phyloP scores from a whole-genome alignment of 2,888 invertebrate species.

The Lucinisca nassula region DNA sequence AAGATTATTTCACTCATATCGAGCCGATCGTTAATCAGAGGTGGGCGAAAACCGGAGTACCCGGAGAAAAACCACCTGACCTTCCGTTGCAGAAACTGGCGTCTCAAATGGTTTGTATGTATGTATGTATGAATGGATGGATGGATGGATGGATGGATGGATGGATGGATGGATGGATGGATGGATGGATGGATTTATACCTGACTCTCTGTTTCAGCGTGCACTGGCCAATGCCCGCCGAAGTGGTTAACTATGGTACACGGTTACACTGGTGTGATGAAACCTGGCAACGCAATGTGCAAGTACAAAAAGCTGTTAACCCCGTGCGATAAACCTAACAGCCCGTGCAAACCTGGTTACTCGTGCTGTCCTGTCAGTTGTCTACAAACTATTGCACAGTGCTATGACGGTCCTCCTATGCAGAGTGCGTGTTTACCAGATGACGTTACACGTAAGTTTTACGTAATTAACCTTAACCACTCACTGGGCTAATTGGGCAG shows the following conservation, averaged over 20 bases:
- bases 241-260: background rate
- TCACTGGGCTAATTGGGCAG: too few species aligned
- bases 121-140: too few species aligned
- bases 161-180: too few species aligned
- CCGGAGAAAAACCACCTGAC: too few species aligned
- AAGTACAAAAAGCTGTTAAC: background rate
- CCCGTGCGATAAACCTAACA: background rate
- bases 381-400: background rate
- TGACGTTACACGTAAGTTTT: background rate
- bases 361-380: background rate
- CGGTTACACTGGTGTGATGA: background rate
- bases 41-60: too few species aligned
- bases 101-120: too few species aligned
- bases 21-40: too few species aligned
- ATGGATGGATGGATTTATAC: too few species aligned
- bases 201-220: background rate
- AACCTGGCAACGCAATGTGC: background rate
- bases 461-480: background rate
- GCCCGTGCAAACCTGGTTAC: background rate
- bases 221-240: background rate
- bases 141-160: too few species aligned
- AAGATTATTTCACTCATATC: too few species aligned
- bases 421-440: background rate
- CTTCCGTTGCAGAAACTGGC: too few species aligned
- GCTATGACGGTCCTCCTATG: background rate